phyloP scores from a whole-genome alignment of 1,140 invertebrate genomes.

The Eumaeus atala region DNA sequence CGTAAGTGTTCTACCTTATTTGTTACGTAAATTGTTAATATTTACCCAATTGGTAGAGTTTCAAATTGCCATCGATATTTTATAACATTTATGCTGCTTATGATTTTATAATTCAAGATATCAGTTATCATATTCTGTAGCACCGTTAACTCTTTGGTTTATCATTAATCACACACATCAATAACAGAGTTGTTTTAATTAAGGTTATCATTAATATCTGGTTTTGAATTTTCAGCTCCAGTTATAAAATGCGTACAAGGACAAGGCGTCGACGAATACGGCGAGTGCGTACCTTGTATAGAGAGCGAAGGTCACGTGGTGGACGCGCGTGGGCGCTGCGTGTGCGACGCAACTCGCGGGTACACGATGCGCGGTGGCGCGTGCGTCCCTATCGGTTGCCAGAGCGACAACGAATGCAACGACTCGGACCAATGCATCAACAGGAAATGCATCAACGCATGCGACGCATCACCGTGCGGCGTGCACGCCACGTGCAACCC shows the following conservation, averaged over 20 bases:
- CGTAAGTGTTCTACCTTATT: constrained; percentile 43
- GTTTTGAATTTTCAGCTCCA: constrained; percentile 37
- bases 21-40: neutral
- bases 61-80: too few species aligned
- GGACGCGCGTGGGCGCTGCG: constrained; percentile 84
- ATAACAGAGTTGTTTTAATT: too few species aligned
- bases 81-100: too few species aligned
- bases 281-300: constrained; percentile 84
- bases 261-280: constrained; percentile 82
- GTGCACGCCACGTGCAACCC: constrained; percentile 86
- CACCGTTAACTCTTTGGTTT: too few species aligned
- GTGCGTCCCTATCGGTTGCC: constrained; percentile 86
- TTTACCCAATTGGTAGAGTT: too few species aligned
- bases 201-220: neutral
- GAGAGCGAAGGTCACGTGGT: constrained; percentile 82
- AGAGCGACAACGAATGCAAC: constrained; percentile 83
- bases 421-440: constrained; percentile 84
- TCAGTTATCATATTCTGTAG: neutral
- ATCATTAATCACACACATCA: too few species aligned
- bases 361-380: constrained; percentile 84
- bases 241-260: constrained; percentile 64
- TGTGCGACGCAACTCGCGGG: constrained; percentile 85
- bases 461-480: constrained; percentile 80
- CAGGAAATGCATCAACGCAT: constrained; percentile 85
- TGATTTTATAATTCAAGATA: too few species aligned